Base-by-base conservation (phyloP, 1,140 invertebrate species). In the Drosophila leontia region DNA sequence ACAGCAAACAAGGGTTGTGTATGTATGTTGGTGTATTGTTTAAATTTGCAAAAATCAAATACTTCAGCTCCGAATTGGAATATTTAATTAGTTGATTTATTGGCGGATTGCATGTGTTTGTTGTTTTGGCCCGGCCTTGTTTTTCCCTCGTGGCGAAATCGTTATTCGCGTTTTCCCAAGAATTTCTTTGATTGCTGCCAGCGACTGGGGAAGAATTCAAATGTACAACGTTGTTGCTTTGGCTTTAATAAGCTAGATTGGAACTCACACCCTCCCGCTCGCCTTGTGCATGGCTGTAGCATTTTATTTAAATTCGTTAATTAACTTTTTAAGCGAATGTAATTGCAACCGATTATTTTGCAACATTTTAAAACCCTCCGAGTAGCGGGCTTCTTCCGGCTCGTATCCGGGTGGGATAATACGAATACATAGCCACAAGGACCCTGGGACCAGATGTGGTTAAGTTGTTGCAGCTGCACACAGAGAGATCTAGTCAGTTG, bases 81-180 rank as follows among this genome's bases (percentile, higher is more conserved):
- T 87, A 90, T 78, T 68, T 87, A 87, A 87, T 87, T 87, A 78
- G 80, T 79, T 79, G 69, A 83, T 83, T 79, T 83, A 83, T 83
- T 75, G 81, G 55, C 26, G 44, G 64, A 70, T 71, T 59, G 65
- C 70, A 64, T 57, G 80, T 64, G 45, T 50, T 65, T 50, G 26
- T 50, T 29, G 29, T 41, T 41, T 50, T 26, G 44, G 41, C 23
- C 35, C 55, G 60, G 39, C 62, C 37, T 45, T 51, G 63, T 62
- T 80, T 67, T 80, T 19, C 37, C 53, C 50, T 56, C 58, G 61
- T 11, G 55, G 35, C 17, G 35, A 57, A 72, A 67, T 62, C 37
- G 34, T 58, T 59, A 35, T 74, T 58, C 19, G 41, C 65, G 37
- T 59, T 56, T 45, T 50, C 37, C 26, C 60, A 45, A 44, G 45